Evolutionary conservation across 2,797 vertebrate genomes (phyloP), one percentile per base, ranked within the genome.

Genomic region (Amblyopsis hoosieri): DNA sequence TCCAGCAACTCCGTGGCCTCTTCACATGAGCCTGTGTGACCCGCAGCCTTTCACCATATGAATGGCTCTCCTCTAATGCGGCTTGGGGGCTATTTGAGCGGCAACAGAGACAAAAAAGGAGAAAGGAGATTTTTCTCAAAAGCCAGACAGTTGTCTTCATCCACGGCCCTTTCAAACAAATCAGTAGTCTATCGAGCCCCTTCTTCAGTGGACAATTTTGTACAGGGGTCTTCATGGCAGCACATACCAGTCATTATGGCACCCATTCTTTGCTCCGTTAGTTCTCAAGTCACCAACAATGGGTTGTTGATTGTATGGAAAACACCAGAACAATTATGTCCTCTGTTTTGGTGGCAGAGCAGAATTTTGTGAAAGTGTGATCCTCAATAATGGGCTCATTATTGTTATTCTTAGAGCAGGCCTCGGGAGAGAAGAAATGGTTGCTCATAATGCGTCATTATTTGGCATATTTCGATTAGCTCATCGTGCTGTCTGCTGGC

Each of bases 271-370:
- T 89, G 91, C 89, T 91, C 91, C 89, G 91, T 95, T 94, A 93
- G 94, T 96, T 95, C 93, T 97, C 95, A 95, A 94, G 94, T 94
- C 93, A 83, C 89, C 93, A 94, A 98, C 96, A 99, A 98, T 97
- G 95, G 95, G 92, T 96, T 96, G 96, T 97, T 98, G 96, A 98
- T 98, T 98, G 94, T 97, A 96, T 95, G 94, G 94, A 96, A 94
- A 96, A 94, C 94, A 94, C 90, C 90, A 94, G 93, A 95, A 97
- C 96, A 96, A 97, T 97, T 95, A 94, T 92, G 92, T 93, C 92
- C 93, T 96, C 94, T 97, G 96, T 97, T 96, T 87, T 95, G 94
- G 93, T 94, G 94, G 94, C 93, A 93, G 93, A 89, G 92, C 93
- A 91, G 93, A 89, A 83, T 96, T 96, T 96, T 95, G 23, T 23